Conservation (phyloP, 2,113 vertebrate genomes). For the Silurus meridionalis region DNA sequence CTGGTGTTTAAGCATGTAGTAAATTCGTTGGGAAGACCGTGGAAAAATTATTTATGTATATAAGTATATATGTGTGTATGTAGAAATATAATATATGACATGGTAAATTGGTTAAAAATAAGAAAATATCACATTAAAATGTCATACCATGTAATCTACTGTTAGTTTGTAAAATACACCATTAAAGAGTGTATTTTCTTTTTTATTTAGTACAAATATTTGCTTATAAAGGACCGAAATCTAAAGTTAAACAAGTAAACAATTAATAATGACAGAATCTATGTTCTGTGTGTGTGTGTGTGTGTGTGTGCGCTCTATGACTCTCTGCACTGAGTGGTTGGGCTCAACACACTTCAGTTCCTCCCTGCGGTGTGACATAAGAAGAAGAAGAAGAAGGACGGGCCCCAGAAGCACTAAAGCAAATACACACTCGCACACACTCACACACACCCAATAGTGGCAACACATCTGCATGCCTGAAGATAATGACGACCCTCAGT, state of each 20-base stretch:
- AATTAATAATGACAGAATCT: not conserved
- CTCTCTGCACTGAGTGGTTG: conserved; percentile 54
- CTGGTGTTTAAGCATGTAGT: not conserved
- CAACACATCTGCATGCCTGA: conserved; percentile 12
- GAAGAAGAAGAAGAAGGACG: conserved; percentile 55
- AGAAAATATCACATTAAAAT: not conserved
- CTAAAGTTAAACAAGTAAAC: not conserved
- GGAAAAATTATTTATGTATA: not conserved
- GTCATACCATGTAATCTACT: not conserved
- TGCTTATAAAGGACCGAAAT: not conserved
- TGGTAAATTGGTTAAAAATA: not conserved
- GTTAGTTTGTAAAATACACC: not conserved
- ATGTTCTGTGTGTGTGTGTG: conserved; percentile 17
- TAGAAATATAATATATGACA: not conserved
- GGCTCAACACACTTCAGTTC: conserved; percentile 61
- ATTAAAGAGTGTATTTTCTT: not conserved
- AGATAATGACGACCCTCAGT: conserved; percentile 52
- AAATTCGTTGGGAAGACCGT: not conserved
- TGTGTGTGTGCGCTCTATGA: not conserved
- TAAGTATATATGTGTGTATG: not conserved
- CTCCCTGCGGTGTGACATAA: conserved; percentile 65
- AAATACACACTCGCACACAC: conserved; percentile 19
- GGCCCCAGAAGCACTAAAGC: conserved; percentile 53
- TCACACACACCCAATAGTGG: conserved; percentile 6
- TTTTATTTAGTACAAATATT: not conserved